Evolutionary conservation across 2,113 vertebrate genomes (phyloP).

Genomic region (Polypterus bichir): DNA sequence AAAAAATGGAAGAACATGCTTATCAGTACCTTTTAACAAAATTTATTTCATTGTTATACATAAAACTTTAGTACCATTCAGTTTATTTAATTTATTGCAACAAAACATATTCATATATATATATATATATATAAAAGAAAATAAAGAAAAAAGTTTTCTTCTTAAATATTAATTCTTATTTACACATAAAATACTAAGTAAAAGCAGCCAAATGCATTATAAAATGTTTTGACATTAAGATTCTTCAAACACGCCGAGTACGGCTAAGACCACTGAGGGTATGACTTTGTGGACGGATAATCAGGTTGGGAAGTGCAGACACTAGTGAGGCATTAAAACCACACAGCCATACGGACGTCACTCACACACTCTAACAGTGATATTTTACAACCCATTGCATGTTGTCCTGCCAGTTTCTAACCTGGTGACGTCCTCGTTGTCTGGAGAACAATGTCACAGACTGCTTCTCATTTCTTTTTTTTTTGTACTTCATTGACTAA

Average conservation of each 20-base stretch:
- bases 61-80: conserved; percentile 67
- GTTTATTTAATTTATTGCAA: conserved; percentile 60
- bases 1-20: conserved; percentile 17
- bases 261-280: conserved; percentile 45
- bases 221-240: conserved; percentile 22
- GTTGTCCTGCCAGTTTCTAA: neutral
- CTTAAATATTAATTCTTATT: conserved; percentile 98
- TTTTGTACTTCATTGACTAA: neutral
- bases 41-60: conserved; percentile 68
- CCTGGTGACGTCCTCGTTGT: conserved; percentile 4
- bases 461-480: conserved; percentile 9
- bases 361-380: conserved; percentile 13
- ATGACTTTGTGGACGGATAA: conserved; percentile 18
- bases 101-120: conserved; percentile 39
- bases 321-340: conserved; percentile 24
- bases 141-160: conserved; percentile 55
- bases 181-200: conserved; percentile 86
- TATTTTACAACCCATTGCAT: neutral
- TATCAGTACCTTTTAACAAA: conserved; percentile 33
- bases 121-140: neutral
- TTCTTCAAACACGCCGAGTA: conserved; percentile 44
- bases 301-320: conserved; percentile 19
- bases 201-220: conserved; percentile 74
- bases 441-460: conserved; percentile 16
- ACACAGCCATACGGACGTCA: conserved; percentile 14